These are phyloP conservation scores for Dynastes tityus DNA, from an alignment of 2,888 invertebrate genomes.

Conservation along the genomic window DNA sequence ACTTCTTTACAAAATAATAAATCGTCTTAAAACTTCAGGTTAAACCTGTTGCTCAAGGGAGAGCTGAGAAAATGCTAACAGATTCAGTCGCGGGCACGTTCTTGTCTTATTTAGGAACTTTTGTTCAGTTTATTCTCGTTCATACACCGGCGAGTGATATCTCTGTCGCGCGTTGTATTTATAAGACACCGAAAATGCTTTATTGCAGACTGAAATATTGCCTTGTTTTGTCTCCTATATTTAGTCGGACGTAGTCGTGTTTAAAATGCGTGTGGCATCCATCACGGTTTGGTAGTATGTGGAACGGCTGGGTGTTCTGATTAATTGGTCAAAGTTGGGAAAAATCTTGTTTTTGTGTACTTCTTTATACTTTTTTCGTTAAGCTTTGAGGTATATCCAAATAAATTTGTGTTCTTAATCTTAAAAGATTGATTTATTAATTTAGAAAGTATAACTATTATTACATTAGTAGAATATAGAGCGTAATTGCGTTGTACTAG, in stretches of 20 bases:
- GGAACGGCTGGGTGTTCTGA: conserved; percentile 34
- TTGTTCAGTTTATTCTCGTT: conserved; percentile 40
- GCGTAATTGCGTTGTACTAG: too few relatives aligned
- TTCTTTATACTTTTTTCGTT: neutral
- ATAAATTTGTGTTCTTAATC: neutral
- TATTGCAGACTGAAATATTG: conserved; percentile 50
- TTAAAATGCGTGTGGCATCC: conserved; percentile 46
- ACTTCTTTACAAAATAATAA: conserved; percentile 50
- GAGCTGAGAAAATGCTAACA: conserved; percentile 51
- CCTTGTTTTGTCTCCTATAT: conserved; percentile 51
- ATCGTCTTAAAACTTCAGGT: conserved; percentile 49
- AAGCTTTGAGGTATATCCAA: neutral
- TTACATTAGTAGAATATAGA: too few relatives aligned
- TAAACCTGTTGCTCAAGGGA: conserved; percentile 54
- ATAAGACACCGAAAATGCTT: conserved; percentile 47
- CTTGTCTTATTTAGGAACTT: conserved; percentile 52
- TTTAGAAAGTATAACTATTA: too few relatives aligned
- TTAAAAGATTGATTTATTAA: too few relatives aligned
- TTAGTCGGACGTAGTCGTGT: conserved; percentile 41
- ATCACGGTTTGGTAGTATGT: conserved; percentile 40
- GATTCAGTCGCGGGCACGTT: conserved; percentile 54
- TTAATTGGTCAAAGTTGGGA: conserved; percentile 18
- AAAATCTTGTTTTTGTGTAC: neutral
- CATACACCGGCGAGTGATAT: conserved; percentile 27
- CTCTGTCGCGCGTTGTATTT: conserved; percentile 48